Evolutionary conservation across 2,797 vertebrate genomes (phyloP), one percentile per base, ranked within the genome.

Genomic region (Syngnathus acus): DNA sequence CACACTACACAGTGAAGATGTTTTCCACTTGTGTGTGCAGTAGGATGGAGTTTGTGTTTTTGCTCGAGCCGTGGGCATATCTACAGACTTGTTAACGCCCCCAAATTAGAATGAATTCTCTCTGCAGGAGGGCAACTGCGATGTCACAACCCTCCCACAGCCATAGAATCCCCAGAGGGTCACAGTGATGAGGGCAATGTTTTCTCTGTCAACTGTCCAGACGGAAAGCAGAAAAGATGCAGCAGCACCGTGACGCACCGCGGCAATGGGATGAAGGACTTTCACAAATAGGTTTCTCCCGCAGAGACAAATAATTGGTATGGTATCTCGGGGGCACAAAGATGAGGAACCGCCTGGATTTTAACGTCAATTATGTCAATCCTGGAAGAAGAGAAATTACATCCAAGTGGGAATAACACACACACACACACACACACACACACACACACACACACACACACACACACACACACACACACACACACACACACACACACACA

Each of bases 241-340:
- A 47, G 71, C 74, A 66, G 23, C 67, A 61, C 80, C 70, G 75
- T 77, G 82, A 76, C 81, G 78, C 72, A 68, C 74, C 37, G 26
- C 73, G 80, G 74, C 82, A 81, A 79, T 83, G 86, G 85, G 85
- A 80, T 78, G 79, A 86, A 72, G 77, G 81, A 77, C 68, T 80
- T 84, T 84, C 68, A 14, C 80, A 90, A 91, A 91, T 91, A 90
- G 89, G 77, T 78, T 83, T 77, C 84, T 81, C 89, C 89, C 84
- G 85, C 88, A 80, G 89, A 86, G 90, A 88, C 80, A 77, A 82
- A 89, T 92, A 92, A 92, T 92, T 92, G 88, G 88, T 82, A 79
- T 73, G 82, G 88, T 88, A 78, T 89, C 90, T 91, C 71, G 68
- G 78, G 86, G 88, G 88, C 86, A 86, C 50, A 21, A 77, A 72